Base-by-base conservation (phyloP, 2,113 vertebrate genomes). In the Pachypanchax playfairii region DNA sequence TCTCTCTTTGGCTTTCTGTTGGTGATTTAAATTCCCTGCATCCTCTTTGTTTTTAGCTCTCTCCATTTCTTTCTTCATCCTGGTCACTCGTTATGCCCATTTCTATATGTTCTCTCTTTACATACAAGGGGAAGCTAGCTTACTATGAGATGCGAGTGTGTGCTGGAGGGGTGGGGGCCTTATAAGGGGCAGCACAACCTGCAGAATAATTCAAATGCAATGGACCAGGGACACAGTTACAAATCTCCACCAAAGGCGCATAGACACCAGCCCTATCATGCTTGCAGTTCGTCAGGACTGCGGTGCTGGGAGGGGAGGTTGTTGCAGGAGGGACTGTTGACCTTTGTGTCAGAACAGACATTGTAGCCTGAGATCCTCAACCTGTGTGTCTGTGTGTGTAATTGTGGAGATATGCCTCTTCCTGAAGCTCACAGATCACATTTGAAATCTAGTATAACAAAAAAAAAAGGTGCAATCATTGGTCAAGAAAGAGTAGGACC, bases 161-260 rank as follows among this genome's bases (percentile, higher is more conserved):
- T 24, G 13, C 8, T 21, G 31, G 52, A 29, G 31, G 50, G 39
- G n/a, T 17, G 2, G 39, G 39, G 39, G 2, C 4, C 14, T 15
- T 15, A 10, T 2, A 3, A 17, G 38, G 15, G 22, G 68, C n/a
- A 43, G 20, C 87, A 86, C 79, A 91, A 86, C 91, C 92, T 91
- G 93, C 14, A 90, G 94, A 96, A 97, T 98, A 97, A 98, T 95
- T 99, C 94, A 96, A 95, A 98, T 93, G 92, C 94, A 96, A 93
- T 94, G 94, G 94, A 95, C 92, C 95, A 95, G 93, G 92, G 93
- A 95, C 95, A 91, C 79, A 88, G 94, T 96, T 94, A 98, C 96
- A 99, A 98, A 96, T 98, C 94, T 96, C 93, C 93, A 93, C 93
- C 93, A 93, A 91, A 87, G 88, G 91, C 88, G 86, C 89, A 66